A percentile compares a stretch with the other conserved stretches of the same genome.
These are phyloP conservation scores for Elaphurus davidianus DNA, from an alignment of 2,113 vertebrate genomes.

Conservation along the genomic window DNA sequence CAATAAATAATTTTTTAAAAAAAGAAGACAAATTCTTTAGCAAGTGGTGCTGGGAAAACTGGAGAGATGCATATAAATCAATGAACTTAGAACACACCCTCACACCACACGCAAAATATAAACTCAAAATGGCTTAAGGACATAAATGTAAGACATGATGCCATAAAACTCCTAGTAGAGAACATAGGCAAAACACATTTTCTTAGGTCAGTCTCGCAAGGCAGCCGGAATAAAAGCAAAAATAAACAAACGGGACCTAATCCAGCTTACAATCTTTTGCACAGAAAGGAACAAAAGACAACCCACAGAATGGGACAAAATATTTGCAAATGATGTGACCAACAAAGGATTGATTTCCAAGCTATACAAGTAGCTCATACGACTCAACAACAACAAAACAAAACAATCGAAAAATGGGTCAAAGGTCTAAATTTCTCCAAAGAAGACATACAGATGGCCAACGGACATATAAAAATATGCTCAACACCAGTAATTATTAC, in stretches of 20 bases:
- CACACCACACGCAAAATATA: not conserved
- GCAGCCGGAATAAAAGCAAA: not conserved
- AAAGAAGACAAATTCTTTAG: not conserved
- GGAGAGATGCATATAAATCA: not conserved
- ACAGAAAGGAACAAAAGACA: not conserved
- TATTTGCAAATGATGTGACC: not conserved
- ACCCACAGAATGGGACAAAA: not conserved
- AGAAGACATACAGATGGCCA: not conserved
- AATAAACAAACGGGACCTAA: not conserved
- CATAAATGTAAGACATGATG: accelerated
- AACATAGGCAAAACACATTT: not conserved
- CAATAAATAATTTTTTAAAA: no score
- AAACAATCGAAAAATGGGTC: not conserved
- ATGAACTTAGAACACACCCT: not conserved
- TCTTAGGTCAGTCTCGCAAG: not conserved
- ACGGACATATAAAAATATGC: accelerated
- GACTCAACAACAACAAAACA: not conserved
- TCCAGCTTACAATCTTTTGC: not conserved
- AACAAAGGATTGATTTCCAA: not conserved
- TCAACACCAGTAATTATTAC: not conserved
- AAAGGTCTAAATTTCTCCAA: not conserved
- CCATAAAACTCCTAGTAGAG: accelerated
- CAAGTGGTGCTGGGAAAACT: not conserved
- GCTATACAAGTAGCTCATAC: not conserved
- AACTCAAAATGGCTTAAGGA: not conserved